Percentiles rank a stretch among this genome's conserved stretches.
phyloP scores from a whole-genome alignment of 2,888 invertebrate species.

The Diplolepis rosae region DNA sequence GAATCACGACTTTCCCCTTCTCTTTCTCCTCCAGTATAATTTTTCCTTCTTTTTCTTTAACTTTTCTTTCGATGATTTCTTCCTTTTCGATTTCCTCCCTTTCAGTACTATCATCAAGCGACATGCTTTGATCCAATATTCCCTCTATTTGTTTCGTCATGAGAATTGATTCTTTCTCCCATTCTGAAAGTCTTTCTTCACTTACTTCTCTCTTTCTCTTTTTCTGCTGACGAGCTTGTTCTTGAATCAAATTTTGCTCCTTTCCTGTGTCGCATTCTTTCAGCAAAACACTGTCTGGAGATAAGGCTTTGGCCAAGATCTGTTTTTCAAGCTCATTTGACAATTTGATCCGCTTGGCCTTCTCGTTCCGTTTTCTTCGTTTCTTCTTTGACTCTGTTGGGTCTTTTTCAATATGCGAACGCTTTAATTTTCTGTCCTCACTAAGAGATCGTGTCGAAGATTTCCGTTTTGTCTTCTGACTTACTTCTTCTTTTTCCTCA shows the following conservation, averaged over 20 bases:
- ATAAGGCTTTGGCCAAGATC: constrained; percentile 7
- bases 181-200: constrained; percentile 49
- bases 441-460: constrained; percentile 1
- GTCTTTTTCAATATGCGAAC: constrained; percentile 32
- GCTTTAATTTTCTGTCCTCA: constrained; percentile 36
- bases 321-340: constrained; percentile 26
- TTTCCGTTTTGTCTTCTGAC: constrained; percentile 32
- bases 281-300: constrained; percentile 4
- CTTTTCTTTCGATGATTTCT: background rate
- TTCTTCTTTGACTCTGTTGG: constrained; percentile 37
- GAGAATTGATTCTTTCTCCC: constrained; percentile 49
- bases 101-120: background rate
- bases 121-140: background rate
- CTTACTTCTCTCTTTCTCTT: constrained; percentile 33
- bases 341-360: constrained; percentile 24
- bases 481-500: constrained; percentile 48
- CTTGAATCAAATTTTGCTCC: constrained; percentile 42
- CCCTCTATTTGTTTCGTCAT: constrained; percentile 28
- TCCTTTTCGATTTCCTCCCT: background rate
- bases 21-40: background rate
- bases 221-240: constrained; percentile 30
- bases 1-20: constrained; percentile 21
- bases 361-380: constrained; percentile 31
- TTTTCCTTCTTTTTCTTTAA: constrained; percentile 7
- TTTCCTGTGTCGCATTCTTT: constrained; percentile 46